Conservation (phyloP, 2,797 vertebrate genomes). For the Clarias pachynema region DNA sequence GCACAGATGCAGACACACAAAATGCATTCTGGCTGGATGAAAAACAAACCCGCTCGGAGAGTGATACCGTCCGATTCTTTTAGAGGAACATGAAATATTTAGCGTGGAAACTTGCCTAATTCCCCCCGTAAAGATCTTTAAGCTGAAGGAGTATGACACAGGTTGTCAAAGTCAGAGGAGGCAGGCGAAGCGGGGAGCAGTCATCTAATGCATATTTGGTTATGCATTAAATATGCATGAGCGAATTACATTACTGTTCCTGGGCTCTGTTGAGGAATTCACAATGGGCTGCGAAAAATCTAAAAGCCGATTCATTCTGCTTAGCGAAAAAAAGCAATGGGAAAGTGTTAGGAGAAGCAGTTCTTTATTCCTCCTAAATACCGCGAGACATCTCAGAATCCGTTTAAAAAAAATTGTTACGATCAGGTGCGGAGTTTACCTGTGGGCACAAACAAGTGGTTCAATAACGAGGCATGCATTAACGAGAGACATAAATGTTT, state of each 20-base stretch:
- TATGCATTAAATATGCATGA: conserved; percentile 75
- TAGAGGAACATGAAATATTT: conserved; percentile 65
- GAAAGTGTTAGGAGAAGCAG: conserved; percentile 46
- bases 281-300: conserved; percentile 40
- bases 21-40: conserved; percentile 37
- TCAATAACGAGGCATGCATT: neutral
- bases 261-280: conserved; percentile 61
- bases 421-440: neutral
- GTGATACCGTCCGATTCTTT: conserved; percentile 45
- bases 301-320: conserved; percentile 24
- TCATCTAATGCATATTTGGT: conserved; percentile 65
- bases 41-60: conserved; percentile 45
- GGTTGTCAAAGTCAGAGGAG: conserved; percentile 56
- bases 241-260: conserved; percentile 69
- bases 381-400: conserved; percentile 17
- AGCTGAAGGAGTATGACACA: conserved; percentile 66
- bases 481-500: neutral
- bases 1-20: conserved; percentile 42
- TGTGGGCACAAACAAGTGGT: neutral
- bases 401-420: neutral
- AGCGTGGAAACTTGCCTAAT: conserved; percentile 66
- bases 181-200: conserved; percentile 45
- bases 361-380: conserved; percentile 40
- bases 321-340: conserved; percentile 32
- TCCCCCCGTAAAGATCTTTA: conserved; percentile 57